phyloP scores from a whole-genome alignment of 2,888 invertebrate species.

The Calameuta pallipes region DNA sequence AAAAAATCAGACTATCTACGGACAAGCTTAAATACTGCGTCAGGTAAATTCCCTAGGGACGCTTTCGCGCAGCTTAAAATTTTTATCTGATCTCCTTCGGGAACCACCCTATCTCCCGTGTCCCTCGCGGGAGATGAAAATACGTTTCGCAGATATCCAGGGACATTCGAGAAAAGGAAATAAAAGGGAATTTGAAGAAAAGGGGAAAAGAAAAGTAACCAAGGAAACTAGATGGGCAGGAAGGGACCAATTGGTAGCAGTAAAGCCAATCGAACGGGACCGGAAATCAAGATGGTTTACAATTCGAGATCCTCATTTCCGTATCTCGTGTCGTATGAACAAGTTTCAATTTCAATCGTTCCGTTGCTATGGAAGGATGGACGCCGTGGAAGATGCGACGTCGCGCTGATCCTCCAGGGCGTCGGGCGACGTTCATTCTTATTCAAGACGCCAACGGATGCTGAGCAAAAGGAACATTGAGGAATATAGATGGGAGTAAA shows the following conservation, averaged over 20 bases:
- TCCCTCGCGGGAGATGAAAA: neutral
- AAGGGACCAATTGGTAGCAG: neutral
- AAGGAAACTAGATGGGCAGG: neutral
- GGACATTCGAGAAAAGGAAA: neutral
- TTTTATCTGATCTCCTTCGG: neutral
- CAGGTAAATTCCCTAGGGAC: neutral
- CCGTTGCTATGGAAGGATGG: neutral
- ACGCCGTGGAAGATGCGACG: neutral
- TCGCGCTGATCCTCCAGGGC: neutral
- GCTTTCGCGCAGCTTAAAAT: neutral
- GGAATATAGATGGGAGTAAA: constrained; percentile 5
- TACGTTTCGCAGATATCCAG: neutral
- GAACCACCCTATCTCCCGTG: neutral
- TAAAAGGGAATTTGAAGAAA: neutral
- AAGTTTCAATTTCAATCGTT: neutral
- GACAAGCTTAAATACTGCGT: neutral
- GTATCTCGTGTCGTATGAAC: neutral
- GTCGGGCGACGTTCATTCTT: neutral
- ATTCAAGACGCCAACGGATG: neutral
- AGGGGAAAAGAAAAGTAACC: neutral
- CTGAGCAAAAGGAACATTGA: neutral
- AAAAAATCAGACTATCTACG: neutral
- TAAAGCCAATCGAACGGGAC: neutral
- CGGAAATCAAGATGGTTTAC: neutral
- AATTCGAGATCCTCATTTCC: neutral